Evolutionary conservation across 2,113 vertebrate genomes (phyloP), one percentile per base, ranked within the genome.

Genomic region (Echinops telfairi): DNA sequence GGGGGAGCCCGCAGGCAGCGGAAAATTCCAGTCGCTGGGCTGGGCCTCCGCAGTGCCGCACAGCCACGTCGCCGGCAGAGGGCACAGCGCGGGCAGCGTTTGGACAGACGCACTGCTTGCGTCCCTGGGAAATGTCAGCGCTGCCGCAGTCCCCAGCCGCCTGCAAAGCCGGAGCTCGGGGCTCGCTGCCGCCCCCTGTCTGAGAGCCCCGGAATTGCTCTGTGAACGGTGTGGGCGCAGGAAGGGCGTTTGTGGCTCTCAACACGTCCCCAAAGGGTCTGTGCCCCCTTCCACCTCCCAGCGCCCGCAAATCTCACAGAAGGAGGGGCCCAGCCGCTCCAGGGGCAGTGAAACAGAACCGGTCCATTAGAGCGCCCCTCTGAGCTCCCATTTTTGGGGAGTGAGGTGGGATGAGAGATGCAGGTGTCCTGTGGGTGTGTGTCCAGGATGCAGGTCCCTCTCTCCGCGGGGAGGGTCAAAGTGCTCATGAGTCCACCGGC

Each of bases 1-100:
- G 76, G 58, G 38, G 33, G 29, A 17, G 6, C 5, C 16, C 4
- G 22, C 19, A 2, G 6, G 22, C 60, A 62, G 8, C 3, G 96
- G 94, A 92, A 94, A 93, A 90, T 97, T 96, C 95, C 96, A 89
- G 80, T 17, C 25, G 3, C 90, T 0, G 1, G 20, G 75, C 83
- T 47, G 47, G 3, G 89, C 91, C 94, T 86, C 90, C 23, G 94
- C 96, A 94, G 53, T 47, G 95, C 73, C 20, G 38, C 91, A 19
- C 27, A 1, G 33, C 2, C 3, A 4, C 23, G 86, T 94, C 15
- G 3, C 93, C 88, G 36, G 95, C 57, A 92, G 95, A 92, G 94
- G 94, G 90, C 91, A 60, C 73, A 58, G 87, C 40, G 22, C 83
- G 92, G 77, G 86, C 75, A 91, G 66, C 95, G 84, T 91, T 88